phyloP scores from a whole-genome alignment of 1,140 invertebrate species.

The Aphis gossypii region DNA sequence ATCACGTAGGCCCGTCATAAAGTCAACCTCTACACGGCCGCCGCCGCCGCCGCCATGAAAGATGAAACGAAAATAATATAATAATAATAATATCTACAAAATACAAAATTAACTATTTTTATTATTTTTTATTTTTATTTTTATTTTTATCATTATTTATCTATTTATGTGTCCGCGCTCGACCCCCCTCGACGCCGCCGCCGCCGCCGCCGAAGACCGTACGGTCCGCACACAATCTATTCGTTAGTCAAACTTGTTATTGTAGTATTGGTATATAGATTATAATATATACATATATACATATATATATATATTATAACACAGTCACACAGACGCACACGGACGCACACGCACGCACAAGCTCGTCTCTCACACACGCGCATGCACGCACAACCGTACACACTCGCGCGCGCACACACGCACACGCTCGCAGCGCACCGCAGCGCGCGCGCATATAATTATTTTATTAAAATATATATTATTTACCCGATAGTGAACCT shows the following conservation, averaged over 20 bases:
- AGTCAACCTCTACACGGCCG: background rate
- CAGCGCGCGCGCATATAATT: constrained; percentile 65
- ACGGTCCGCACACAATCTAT: background rate
- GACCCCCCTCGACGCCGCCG: background rate
- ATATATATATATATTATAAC: background rate
- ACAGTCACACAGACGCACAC: constrained; percentile 8
- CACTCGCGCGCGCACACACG: background rate
- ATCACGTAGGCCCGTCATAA: background rate
- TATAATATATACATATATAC: background rate
- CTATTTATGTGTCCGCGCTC: background rate
- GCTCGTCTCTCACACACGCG: background rate
- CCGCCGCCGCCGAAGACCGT: background rate
- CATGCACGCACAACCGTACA: background rate
- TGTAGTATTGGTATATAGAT: background rate
- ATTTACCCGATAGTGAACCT: constrained; percentile 33
- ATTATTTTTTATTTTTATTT: background rate
- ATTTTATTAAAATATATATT: constrained; percentile 72
- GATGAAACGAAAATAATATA: background rate
- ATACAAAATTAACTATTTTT: background rate
- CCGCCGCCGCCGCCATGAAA: background rate
- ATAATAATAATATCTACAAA: background rate
- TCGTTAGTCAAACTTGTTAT: constrained; percentile 16
- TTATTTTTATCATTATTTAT: background rate
- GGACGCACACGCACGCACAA: background rate
- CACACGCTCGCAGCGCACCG: background rate